These are phyloP conservation scores for Centrocercus urophasianus DNA, from an alignment of 2,113 vertebrate species.

Conservation along the genomic window DNA sequence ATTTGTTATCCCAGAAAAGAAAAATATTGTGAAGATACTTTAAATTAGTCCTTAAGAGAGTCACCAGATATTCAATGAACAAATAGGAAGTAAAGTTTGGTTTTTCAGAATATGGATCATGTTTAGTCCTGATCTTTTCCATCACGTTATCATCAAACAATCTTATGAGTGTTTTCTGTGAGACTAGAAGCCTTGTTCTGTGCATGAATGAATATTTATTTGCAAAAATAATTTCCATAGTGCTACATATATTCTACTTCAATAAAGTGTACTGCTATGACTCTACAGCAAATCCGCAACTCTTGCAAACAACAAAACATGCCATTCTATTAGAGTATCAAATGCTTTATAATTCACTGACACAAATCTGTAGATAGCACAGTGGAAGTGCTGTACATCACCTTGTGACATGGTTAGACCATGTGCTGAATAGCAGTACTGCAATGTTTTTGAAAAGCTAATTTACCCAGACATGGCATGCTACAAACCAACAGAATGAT, in stretches of 20 bases:
- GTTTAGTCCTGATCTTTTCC: background rate
- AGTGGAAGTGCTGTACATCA: background rate
- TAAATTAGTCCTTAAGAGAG: background rate
- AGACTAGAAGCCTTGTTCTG: background rate
- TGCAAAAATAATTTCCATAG: background rate
- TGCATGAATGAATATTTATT: background rate
- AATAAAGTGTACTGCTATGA: background rate
- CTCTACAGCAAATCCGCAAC: background rate
- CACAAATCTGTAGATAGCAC: slow-evolving; percentile 3
- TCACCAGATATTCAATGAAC: background rate
- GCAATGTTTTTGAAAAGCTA: slow-evolving; percentile 28
- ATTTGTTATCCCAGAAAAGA: background rate
- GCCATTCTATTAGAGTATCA: slow-evolving; percentile 17
- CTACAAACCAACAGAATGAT: slow-evolving; percentile 15
- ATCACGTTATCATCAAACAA: background rate
- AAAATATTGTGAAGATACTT: background rate
- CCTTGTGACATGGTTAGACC: slow-evolving; percentile 32
- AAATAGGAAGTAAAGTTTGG: background rate
- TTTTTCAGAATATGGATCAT: background rate
- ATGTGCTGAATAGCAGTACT: background rate
- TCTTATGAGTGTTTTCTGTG: background rate
- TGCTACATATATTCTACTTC: background rate
- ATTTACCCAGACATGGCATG: slow-evolving; percentile 30
- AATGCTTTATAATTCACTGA: slow-evolving; percentile 26
- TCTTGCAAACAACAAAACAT: slow-evolving; percentile 1